A percentile compares a stretch with the other conserved stretches of the same genome.
Conservation (phyloP, 2,888 invertebrate species). For the Epistrophella euchroma region DNA sequence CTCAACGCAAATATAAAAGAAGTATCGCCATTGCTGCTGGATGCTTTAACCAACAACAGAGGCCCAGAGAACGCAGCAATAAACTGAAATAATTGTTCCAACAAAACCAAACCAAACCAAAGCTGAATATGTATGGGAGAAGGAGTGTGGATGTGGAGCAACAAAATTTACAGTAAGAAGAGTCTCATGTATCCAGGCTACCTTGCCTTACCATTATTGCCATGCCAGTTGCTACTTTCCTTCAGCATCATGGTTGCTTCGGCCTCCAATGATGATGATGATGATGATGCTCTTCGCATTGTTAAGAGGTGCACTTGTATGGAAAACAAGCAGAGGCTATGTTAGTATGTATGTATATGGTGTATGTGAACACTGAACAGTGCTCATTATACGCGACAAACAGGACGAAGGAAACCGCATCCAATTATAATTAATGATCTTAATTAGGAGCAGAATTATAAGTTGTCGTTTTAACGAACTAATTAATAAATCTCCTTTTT, state of each 20-base stretch:
- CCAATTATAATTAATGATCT: constrained; percentile 78
- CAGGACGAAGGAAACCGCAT: constrained; percentile 77
- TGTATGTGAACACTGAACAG: constrained; percentile 48
- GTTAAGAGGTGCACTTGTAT: constrained; percentile 68
- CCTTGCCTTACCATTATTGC: background rate
- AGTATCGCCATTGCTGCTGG: constrained; percentile 48
- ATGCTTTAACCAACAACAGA: constrained; percentile 33
- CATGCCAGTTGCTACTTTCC: background rate
- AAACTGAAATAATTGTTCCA: constrained; percentile 72
- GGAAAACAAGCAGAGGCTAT: constrained; percentile 58
- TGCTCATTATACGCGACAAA: constrained; percentile 75
- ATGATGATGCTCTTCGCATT: constrained; percentile 59
- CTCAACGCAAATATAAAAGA: constrained; percentile 67
- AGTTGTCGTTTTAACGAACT: constrained; percentile 78
- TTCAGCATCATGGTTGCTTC: constrained; percentile 15
- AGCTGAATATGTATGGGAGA: constrained; percentile 42
- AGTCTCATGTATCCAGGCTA: constrained; percentile 50
- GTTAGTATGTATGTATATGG: constrained; percentile 23
- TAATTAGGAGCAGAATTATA: constrained; percentile 78
- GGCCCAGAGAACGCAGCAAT: constrained; percentile 48
- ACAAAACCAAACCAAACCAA: constrained; percentile 59
- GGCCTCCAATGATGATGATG: constrained; percentile 41
- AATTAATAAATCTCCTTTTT: constrained; percentile 78
- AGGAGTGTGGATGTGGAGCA: background rate
- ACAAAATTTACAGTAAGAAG: constrained; percentile 43